Evolutionary conservation across 64 coral and sea anemone species (phyloP).

Genomic region (Montipora sp.): DNA sequence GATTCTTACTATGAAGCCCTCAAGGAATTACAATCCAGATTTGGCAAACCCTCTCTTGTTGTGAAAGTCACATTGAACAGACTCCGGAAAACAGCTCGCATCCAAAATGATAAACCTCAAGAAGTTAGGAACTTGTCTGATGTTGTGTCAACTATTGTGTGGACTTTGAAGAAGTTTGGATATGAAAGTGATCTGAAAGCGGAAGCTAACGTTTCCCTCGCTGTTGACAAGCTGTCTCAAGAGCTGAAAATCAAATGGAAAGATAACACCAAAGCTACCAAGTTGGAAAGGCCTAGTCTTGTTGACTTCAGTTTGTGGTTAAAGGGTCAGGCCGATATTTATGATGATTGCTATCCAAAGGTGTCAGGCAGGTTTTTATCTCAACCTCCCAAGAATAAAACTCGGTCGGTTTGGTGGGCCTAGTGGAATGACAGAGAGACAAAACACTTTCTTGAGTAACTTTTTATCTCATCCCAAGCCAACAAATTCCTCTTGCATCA

Average conservation of each 20-base stretch:
- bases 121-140: slow-evolving; percentile 14
- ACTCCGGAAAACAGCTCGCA: neutral
- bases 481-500: neutral
- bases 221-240: slow-evolving; percentile 1
- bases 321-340: slow-evolving; percentile 6
- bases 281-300: neutral
- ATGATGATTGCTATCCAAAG: neutral
- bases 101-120: slow-evolving; percentile 14
- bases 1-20: slow-evolving; percentile 28
- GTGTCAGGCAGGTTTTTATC: neutral
- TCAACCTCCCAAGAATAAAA: neutral
- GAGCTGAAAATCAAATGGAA: slow-evolving; percentile 51
- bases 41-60: slow-evolving; percentile 52
- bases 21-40: slow-evolving; percentile 35
- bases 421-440: neutral
- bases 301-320: slow-evolving; percentile 2
- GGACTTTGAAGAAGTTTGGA: slow-evolving; percentile 48
- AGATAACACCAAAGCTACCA: slow-evolving; percentile 16
- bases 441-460: neutral
- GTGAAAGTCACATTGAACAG: slow-evolving; percentile 6
- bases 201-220: slow-evolving; percentile 29
- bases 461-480: neutral
- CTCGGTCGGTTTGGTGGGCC: neutral
- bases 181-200: slow-evolving; percentile 38
- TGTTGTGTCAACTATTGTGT: slow-evolving; percentile 23